These are phyloP conservation scores for Palythoa grandiflora DNA, from an alignment of 92 coral and sea anemone genomes.

Conservation along the genomic window DNA sequence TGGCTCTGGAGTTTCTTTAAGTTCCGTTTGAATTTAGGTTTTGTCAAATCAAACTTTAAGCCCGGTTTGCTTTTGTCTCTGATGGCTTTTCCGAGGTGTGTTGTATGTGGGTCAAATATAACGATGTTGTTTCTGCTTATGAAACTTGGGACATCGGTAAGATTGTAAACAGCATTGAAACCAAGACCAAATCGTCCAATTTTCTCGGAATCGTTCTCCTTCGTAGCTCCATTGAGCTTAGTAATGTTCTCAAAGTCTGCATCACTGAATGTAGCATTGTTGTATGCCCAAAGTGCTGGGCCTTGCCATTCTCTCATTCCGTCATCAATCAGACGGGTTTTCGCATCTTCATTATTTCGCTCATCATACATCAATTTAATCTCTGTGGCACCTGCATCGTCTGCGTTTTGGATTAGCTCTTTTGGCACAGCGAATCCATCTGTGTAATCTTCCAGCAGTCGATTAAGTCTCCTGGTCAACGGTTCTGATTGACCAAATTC, in stretches of 20 bases:
- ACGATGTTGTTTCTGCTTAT: constrained; percentile 72
- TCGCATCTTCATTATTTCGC: constrained; percentile 74
- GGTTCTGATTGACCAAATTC: constrained; percentile 84
- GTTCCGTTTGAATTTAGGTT: constrained; percentile 42
- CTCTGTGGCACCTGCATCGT: constrained; percentile 89
- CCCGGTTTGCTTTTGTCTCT: constrained; percentile 82
- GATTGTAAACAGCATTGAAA: constrained; percentile 87
- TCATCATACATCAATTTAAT: constrained; percentile 80
- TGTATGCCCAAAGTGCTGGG: constrained; percentile 95
- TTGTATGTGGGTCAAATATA: constrained; percentile 81
- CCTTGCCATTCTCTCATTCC: constrained; percentile 90
- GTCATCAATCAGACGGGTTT: constrained; percentile 72
- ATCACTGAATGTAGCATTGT: constrained; percentile 83
- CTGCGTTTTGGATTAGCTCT: constrained; percentile 90
- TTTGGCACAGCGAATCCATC: constrained; percentile 93
- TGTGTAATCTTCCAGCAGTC: constrained; percentile 84
- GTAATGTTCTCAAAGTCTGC: constrained; percentile 89
- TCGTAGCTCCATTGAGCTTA: constrained; percentile 88
- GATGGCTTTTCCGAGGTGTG: constrained; percentile 76
- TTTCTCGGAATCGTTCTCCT: constrained; percentile 76
- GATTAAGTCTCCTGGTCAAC: constrained; percentile 76
- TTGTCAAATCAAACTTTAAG: constrained; percentile 70
- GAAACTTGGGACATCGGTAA: constrained; percentile 91
- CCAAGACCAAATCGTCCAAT: constrained; percentile 95
- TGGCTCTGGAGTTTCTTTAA: constrained; percentile 66